Evolutionary conservation across 2,888 invertebrate genomes (phyloP).

Genomic region (Alentia gelatinosa): DNA sequence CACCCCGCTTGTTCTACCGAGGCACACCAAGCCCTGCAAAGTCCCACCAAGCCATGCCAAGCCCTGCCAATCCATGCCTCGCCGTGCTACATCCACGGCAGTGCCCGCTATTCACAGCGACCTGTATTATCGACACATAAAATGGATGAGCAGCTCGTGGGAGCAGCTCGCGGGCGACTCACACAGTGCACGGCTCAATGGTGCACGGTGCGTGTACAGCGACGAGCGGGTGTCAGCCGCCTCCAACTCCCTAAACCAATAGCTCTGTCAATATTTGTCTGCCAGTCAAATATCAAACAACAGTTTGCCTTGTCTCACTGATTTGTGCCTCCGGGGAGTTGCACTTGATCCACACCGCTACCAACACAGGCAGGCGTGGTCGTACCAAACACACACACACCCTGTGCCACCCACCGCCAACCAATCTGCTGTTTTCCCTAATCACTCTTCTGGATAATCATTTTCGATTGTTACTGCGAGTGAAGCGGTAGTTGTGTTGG

Average conservation of each 20-base stretch:
- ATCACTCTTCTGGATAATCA: conserved; percentile 16
- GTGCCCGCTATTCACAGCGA: not conserved
- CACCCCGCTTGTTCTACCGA: too few relatives aligned
- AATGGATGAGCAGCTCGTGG: not conserved
- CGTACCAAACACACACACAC: not conserved
- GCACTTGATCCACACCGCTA: not conserved
- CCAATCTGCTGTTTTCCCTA: not conserved
- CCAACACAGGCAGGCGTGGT: not conserved
- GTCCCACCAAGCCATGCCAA: too few relatives aligned
- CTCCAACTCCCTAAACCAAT: conserved; percentile 23
- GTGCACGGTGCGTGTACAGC: not conserved
- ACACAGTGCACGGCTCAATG: not conserved
- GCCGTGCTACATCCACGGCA: too few relatives aligned
- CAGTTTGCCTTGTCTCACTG: not conserved
- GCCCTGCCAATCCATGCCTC: too few relatives aligned
- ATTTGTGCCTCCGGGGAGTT: not conserved
- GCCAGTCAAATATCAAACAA: conserved; percentile 32
- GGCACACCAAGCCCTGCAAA: too few relatives aligned
- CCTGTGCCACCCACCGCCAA: not conserved
- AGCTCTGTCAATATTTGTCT: conserved; percentile 32
- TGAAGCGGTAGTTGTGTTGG: not conserved
- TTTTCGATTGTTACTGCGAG: conserved; percentile 11
- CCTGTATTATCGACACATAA: not conserved
- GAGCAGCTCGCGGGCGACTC: not conserved
- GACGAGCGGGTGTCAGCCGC: not conserved